Conservation (phyloP, 1,140 invertebrate species). For the Drosophila busckii region DNA sequence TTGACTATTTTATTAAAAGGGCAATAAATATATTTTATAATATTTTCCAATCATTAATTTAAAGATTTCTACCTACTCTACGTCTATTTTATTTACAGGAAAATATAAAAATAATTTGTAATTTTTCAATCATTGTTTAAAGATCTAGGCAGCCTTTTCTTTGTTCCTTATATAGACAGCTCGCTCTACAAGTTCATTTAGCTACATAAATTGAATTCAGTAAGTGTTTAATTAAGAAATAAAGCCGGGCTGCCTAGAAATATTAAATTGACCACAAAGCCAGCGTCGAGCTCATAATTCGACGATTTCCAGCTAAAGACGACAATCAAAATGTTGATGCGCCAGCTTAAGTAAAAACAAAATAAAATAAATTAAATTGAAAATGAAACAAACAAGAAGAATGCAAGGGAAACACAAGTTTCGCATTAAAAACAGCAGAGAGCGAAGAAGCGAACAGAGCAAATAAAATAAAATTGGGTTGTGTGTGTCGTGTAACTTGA, state of each 20-base stretch:
- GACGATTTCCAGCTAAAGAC: conserved; percentile 44
- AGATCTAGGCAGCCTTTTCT: too few relatives aligned
- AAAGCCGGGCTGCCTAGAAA: conserved; percentile 20
- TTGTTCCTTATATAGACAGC: too few relatives aligned
- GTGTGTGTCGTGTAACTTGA: conserved; percentile 12
- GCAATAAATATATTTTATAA: too few relatives aligned
- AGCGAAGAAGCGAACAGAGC: conserved; percentile 15
- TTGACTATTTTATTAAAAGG: too few relatives aligned
- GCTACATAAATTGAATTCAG: too few relatives aligned
- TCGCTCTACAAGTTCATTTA: too few relatives aligned
- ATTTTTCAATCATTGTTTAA: too few relatives aligned
- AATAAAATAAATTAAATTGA: conserved; percentile 1
- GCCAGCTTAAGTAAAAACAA: neutral
- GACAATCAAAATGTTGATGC: conserved; percentile 19
- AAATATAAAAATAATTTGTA: too few relatives aligned
- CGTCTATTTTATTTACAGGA: too few relatives aligned
- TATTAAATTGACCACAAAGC: conserved; percentile 24
- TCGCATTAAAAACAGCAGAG: conserved; percentile 57
- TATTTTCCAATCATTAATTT: too few relatives aligned
- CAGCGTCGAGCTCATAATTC: conserved; percentile 54
- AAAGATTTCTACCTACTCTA: too few relatives aligned
- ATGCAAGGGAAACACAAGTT: conserved; percentile 49
- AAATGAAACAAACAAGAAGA: conserved; percentile 34
- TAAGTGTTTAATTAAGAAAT: conserved; percentile 65
- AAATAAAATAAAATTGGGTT: conserved; percentile 34